Percentiles rank a stretch among this genome's conserved stretches.
Conservation (phyloP, 2,888 invertebrate species). For the Epistrophella euchroma region DNA sequence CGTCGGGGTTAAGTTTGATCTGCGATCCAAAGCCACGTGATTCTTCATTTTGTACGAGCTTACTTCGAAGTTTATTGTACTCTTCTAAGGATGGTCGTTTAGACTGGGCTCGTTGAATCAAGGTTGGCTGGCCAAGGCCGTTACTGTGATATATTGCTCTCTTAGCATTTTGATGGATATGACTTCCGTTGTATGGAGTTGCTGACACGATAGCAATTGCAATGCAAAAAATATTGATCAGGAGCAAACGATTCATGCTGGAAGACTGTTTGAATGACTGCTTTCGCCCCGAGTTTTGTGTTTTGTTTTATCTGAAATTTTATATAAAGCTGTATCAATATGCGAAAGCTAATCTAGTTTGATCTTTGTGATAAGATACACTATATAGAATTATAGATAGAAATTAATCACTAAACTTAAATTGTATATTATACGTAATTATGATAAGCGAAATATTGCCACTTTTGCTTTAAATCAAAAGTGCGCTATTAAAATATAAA, state of each 20-base stretch:
- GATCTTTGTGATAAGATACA: constrained; percentile 21
- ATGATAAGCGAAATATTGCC: neutral
- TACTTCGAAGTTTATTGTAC: constrained; percentile 81
- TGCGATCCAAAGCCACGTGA: constrained; percentile 85
- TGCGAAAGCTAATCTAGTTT: constrained; percentile 4
- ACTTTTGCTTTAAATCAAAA: neutral
- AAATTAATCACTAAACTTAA: neutral
- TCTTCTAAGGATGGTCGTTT: constrained; percentile 69
- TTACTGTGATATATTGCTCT: constrained; percentile 5
- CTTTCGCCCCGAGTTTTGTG: neutral
- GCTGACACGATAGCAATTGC: neutral
- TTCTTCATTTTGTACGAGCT: constrained; percentile 85
- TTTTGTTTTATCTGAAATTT: constrained; percentile 62
- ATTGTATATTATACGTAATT: neutral
- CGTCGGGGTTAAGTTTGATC: constrained; percentile 84
- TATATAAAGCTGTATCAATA: constrained; percentile 21
- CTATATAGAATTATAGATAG: neutral
- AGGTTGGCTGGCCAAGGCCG: constrained; percentile 54
- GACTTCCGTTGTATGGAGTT: constrained; percentile 51
- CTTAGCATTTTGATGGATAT: neutral
- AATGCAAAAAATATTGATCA: constrained; percentile 30
- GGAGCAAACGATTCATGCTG: constrained; percentile 50
- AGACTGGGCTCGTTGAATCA: constrained; percentile 35
- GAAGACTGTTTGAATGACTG: constrained; percentile 23
- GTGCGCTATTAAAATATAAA: neutral